Percentiles rank a stretch among this genome's conserved stretches.
Conservation (phyloP, 2,113 vertebrate species). For the Rhizomys pruinosus region DNA sequence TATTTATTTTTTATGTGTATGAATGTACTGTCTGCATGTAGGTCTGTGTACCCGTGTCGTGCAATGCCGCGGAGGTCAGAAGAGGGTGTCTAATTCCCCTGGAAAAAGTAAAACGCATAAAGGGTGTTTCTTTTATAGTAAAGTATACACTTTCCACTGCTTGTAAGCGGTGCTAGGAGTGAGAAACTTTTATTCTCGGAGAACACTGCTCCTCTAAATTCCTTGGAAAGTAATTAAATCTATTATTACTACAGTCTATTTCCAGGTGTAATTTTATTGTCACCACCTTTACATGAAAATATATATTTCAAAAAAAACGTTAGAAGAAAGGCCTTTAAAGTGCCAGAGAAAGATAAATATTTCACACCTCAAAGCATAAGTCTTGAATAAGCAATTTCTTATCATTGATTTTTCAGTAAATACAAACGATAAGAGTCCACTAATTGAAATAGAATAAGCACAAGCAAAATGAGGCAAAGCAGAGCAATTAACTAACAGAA, state of each 20-base stretch:
- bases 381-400: slow-evolving; percentile 33
- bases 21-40: too few species aligned
- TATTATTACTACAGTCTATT: neutral
- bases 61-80: too few species aligned
- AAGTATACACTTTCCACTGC: neutral
- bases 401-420: slow-evolving; percentile 42
- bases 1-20: too few species aligned
- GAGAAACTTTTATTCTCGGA: neutral
- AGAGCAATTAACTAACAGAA: slow-evolving; percentile 37
- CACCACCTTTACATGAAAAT: slow-evolving; percentile 20
- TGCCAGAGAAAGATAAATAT: slow-evolving; percentile 39
- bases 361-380: slow-evolving; percentile 48
- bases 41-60: too few species aligned
- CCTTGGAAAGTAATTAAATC: neutral
- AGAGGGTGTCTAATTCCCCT: too few species aligned
- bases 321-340: slow-evolving; percentile 1
- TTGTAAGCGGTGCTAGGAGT: accelerated
- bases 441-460: neutral
- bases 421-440: slow-evolving; percentile 39
- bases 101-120: neutral
- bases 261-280: slow-evolving; percentile 39
- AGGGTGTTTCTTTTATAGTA: slow-evolving; percentile 27
- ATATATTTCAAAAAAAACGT: slow-evolving; percentile 21
- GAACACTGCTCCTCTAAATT: neutral
- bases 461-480: neutral